Conservation (phyloP, 2,888 invertebrate species). For the Holacanthella duospinosa region DNA sequence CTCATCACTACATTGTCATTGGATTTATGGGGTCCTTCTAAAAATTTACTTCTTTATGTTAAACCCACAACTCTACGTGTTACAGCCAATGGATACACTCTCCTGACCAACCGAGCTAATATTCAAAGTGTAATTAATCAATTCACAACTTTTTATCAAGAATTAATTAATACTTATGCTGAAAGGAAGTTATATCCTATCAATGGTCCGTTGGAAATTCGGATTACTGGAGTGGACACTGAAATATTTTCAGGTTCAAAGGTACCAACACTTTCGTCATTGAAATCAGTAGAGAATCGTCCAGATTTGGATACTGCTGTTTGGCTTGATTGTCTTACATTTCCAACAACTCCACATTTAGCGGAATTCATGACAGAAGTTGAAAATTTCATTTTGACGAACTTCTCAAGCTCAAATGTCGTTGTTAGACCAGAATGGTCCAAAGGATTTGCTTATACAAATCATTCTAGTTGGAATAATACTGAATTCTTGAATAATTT, state of each 20-base stretch:
- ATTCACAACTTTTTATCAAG: not conserved
- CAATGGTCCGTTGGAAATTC: slow-evolving; percentile 10
- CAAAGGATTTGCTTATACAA: slow-evolving; percentile 17
- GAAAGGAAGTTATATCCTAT: slow-evolving; percentile 10
- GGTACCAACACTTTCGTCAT: slow-evolving; percentile 4
- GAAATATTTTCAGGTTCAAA: slow-evolving; percentile 4
- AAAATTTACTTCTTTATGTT: slow-evolving; percentile 18
- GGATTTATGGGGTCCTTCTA: slow-evolving; percentile 24
- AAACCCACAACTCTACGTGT: slow-evolving; percentile 11
- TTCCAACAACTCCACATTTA: slow-evolving; percentile 12
- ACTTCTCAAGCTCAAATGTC: slow-evolving; percentile 4
- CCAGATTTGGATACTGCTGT: slow-evolving; percentile 17
- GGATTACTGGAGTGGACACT: slow-evolving; percentile 12
- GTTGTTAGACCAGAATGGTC: slow-evolving; percentile 21
- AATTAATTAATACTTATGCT: not conserved
- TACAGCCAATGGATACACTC: slow-evolving; percentile 11
- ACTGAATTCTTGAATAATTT: slow-evolving; percentile 8
- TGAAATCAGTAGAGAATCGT: slow-evolving; percentile 9
- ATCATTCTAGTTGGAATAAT: slow-evolving; percentile 9
- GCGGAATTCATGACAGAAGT: slow-evolving; percentile 15
- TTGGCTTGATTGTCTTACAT: slow-evolving; percentile 13
- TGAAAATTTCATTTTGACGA: slow-evolving; percentile 9
- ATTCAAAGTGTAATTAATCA: slow-evolving; percentile 9
- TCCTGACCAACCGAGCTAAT: slow-evolving; percentile 8
- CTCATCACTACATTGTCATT: not conserved